Conservation (phyloP, 2,888 invertebrate species). For the Pilophorus perplexus region DNA sequence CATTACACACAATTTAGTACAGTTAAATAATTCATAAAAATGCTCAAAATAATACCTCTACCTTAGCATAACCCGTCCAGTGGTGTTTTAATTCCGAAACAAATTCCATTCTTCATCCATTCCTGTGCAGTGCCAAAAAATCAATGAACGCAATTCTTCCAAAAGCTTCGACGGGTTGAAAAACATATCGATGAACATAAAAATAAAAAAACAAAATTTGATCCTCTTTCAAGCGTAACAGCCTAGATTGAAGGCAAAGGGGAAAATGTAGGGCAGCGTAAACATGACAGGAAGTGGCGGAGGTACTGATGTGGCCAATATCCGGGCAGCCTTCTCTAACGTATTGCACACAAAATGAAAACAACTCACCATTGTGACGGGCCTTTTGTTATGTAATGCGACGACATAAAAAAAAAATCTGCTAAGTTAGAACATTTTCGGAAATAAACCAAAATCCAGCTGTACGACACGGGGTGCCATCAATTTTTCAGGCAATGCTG, state of each 20-base stretch:
- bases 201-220: not conserved
- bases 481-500: no score
- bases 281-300: not conserved
- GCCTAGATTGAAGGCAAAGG: not conserved
- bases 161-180: not conserved
- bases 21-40: no score
- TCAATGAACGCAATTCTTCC: slow-evolving; percentile 6
- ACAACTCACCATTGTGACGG: slow-evolving; percentile 37
- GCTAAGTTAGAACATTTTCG: not conserved
- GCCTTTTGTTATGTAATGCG: slow-evolving; percentile 21
- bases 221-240: not conserved
- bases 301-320: not conserved
- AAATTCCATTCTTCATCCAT: slow-evolving; percentile 45
- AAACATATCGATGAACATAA: not conserved
- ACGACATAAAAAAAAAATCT: slow-evolving; percentile 7
- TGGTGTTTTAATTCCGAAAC: slow-evolving; percentile 42
- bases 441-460: no score
- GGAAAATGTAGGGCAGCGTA: not conserved
- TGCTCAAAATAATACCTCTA: slow-evolving; percentile 27
- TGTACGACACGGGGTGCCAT: no score
- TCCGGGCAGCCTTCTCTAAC: not conserved
- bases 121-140: slow-evolving; percentile 39
- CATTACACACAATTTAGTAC: no score
- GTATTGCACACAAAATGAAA: not conserved
- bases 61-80: slow-evolving; percentile 46